Conservation (phyloP, 1,140 invertebrate genomes). For the Drosophila ohnishii region DNA sequence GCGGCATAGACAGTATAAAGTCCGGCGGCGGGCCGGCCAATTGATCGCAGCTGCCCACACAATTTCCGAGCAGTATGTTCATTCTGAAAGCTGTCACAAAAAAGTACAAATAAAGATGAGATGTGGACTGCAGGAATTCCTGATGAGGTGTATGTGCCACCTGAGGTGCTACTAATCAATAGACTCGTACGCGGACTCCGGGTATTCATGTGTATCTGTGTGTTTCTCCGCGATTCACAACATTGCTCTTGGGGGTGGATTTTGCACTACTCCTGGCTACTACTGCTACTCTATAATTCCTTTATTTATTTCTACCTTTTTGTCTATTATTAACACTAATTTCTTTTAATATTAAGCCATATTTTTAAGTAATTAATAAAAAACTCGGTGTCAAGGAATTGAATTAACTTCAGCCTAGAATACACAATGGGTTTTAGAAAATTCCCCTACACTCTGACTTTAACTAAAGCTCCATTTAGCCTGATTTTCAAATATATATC, state of each 20-base stretch:
- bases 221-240: constrained; percentile 23
- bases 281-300: not conserved
- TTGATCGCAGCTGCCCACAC: constrained; percentile 85
- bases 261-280: constrained; percentile 10
- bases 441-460: constrained; percentile 13
- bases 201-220: constrained; percentile 31
- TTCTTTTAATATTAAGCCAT: not conserved
- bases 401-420: not conserved
- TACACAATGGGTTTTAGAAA: constrained; percentile 1
- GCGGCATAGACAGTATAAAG: constrained; percentile 90
- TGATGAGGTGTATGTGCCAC: not conserved
- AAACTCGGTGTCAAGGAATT: not conserved
- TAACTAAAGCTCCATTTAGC: too few species aligned
- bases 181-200: constrained; percentile 5
- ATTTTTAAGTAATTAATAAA: not conserved
- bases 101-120: not conserved
- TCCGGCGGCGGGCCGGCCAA: constrained; percentile 92
- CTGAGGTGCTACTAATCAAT: constrained; percentile 19
- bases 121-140: not conserved
- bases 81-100: constrained; percentile 22
- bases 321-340: too few species aligned
- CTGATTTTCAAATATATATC: not conserved
- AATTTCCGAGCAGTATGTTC: constrained; percentile 74
- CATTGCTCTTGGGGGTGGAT: constrained; percentile 25
- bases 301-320: too few species aligned